Base-by-base conservation (phyloP, 2,797 vertebrate species). In the Xyrichtys novacula region DNA sequence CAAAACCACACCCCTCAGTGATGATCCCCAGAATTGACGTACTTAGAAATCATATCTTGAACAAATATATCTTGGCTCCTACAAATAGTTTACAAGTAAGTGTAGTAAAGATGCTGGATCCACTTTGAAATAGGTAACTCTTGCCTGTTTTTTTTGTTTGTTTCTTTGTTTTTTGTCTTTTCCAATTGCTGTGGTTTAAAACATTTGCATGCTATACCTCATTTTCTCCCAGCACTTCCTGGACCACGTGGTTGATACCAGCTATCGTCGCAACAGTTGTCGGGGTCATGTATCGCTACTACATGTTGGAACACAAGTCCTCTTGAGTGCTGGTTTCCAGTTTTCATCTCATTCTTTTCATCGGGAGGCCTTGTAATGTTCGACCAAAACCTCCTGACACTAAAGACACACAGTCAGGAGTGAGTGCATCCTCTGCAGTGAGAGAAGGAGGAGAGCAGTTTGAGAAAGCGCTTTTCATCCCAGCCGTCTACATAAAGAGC, bases 201-300 rank as follows among this genome's bases (percentile, higher is more conserved):
- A 25, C 25, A 9, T 25, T 11, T 4, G 23, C 4, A 11, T 14
- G 29, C 61, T 4, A 25, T 60, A 3, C 44, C 38, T 7, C 7
- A 29, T 50, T 17, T n/a, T 72, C 53, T 67, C 26, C 22, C 39
- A 67, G 15, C 58, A 96, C 94, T 81, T 95, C 93, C 59, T 98
- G 96, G 97, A 89, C 92, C 0, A 94, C 88, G 0, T 98, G 96
- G 97, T 79, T 98, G 71, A 94, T 99, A 81, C 96, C 96, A 58
- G 85, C 95, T 19, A 2, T 96, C 0, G 94, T 91, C n/a, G 95
- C 94, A 0, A 53, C 85, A 44, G 81, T 95, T 50, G 42, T 96
- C 46, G 97, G 95, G 22, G 50, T 97, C 62, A 86, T 97, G 90
- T 99, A 97, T 85, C 96, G 96, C 50, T 97, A 93, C 82, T 98